Conservation (phyloP, 1,140 invertebrate species). For the Polypedilum pembai region DNA sequence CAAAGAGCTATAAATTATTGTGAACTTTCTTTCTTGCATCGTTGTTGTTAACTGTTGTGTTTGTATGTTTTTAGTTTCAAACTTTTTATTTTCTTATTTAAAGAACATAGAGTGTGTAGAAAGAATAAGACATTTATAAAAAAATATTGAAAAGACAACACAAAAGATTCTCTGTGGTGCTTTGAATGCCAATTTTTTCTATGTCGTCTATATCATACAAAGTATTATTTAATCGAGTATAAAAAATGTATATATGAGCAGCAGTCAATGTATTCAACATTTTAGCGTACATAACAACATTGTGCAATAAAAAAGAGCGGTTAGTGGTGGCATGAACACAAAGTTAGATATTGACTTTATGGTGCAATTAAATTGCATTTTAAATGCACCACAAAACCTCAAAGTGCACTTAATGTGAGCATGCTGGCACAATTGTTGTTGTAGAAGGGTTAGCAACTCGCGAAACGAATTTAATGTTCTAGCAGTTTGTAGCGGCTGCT, state of each 20-base stretch:
- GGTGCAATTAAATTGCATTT: conserved; percentile 25
- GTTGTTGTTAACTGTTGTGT: neutral
- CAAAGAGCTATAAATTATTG: conserved; percentile 9
- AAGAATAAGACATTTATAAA: neutral
- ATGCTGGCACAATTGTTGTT: neutral
- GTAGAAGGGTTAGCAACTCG: neutral
- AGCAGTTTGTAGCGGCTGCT: neutral
- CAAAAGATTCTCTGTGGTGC: neutral
- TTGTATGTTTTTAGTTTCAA: conserved; percentile 11
- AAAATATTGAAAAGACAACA: conserved; percentile 10
- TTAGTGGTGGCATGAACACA: neutral
- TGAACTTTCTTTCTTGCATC: no score
- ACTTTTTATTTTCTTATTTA: neutral
- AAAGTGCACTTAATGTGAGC: conserved; percentile 7
- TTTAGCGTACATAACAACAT: neutral
- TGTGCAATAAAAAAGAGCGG: conserved; percentile 10
- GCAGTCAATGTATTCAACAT: neutral
- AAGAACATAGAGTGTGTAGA: no score
- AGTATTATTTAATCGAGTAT: neutral
- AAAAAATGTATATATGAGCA: neutral
- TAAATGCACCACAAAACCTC: conserved; percentile 11
- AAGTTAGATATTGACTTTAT: neutral
- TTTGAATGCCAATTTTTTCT: neutral
- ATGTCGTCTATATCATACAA: conserved; percentile 1
- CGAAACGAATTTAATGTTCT: conserved; percentile 22